Conservation (phyloP, 2,888 invertebrate genomes). For the Mythimna ferrago region DNA sequence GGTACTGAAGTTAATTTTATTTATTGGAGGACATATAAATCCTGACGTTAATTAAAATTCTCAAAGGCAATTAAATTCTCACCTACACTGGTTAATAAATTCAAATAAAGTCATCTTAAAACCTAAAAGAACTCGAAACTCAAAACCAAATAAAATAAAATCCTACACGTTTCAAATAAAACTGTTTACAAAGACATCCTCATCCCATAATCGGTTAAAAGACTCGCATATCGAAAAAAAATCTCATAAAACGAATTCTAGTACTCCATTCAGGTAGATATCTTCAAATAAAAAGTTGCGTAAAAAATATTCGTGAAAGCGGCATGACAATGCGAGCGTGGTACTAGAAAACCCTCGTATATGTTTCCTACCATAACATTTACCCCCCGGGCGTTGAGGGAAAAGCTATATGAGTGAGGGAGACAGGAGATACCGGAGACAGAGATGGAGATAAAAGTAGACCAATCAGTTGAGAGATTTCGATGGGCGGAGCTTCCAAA, state of each 20-base stretch:
- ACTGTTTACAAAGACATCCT: slow-evolving; percentile 69
- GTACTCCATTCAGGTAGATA: slow-evolving; percentile 89
- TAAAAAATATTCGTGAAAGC: slow-evolving; percentile 87
- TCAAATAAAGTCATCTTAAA: neutral
- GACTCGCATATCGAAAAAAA: slow-evolving; percentile 78
- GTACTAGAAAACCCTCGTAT: slow-evolving; percentile 89
- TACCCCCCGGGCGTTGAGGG: slow-evolving; percentile 90
- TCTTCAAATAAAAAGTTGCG: slow-evolving; percentile 86
- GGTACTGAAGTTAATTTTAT: too few relatives aligned
- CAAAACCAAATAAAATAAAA: slow-evolving; percentile 46
- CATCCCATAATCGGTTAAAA: slow-evolving; percentile 84
- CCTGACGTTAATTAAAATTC: neutral
- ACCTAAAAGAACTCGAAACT: neutral
- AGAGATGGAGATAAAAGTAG: slow-evolving; percentile 69
- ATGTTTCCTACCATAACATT: slow-evolving; percentile 91
- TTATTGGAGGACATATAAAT: too few relatives aligned
- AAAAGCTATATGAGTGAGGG: slow-evolving; percentile 84
- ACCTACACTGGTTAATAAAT: neutral
- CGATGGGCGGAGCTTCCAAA: slow-evolving; percentile 84
- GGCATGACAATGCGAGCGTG: slow-evolving; percentile 84
- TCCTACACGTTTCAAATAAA: slow-evolving; percentile 53
- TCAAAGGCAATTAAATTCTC: neutral
- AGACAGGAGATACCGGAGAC: slow-evolving; percentile 65
- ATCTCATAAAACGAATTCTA: slow-evolving; percentile 89
- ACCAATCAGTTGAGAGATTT: slow-evolving; percentile 78